Percentiles rank a stretch among this genome's conserved stretches.
phyloP scores from a whole-genome alignment of 2,888 invertebrate genomes.

The Ophraella communa region DNA sequence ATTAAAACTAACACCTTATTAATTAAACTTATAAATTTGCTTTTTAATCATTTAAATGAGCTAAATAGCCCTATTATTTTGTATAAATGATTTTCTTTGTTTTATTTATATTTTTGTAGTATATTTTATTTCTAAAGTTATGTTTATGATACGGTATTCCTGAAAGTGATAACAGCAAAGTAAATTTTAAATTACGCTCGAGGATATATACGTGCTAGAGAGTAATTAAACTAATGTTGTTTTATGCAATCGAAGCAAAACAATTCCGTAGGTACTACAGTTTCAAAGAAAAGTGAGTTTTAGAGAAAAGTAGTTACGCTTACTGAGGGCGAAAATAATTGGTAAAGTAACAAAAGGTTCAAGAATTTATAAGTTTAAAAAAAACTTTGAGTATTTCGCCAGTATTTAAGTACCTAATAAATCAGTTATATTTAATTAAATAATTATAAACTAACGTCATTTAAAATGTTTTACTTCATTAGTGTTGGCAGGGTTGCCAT shows the following conservation, averaged over 20 bases:
- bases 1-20: too few species aligned
- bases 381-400: too few species aligned
- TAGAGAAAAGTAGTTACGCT: conserved; percentile 11
- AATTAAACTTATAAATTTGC: too few species aligned
- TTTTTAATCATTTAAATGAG: too few species aligned
- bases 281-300: conserved; percentile 23
- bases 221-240: conserved; percentile 33
- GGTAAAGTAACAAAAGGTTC: conserved; percentile 4
- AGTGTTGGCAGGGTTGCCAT: too few species aligned
- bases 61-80: background rate
- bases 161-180: background rate
- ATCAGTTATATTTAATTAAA: too few species aligned
- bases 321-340: too few species aligned
- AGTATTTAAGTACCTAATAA: too few species aligned
- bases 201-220: conserved; percentile 17
- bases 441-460: too few species aligned
- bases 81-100: background rate
- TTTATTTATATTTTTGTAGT: background rate
- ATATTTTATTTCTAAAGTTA: background rate
- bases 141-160: background rate
- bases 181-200: background rate
- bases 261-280: conserved; percentile 19
- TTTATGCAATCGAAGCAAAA: conserved; percentile 21
- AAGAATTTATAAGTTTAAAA: too few species aligned
- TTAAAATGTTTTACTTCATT: too few species aligned